Base-by-base conservation (phyloP, 1,140 invertebrate species). In the Muscidifurax raptorellus region DNA sequence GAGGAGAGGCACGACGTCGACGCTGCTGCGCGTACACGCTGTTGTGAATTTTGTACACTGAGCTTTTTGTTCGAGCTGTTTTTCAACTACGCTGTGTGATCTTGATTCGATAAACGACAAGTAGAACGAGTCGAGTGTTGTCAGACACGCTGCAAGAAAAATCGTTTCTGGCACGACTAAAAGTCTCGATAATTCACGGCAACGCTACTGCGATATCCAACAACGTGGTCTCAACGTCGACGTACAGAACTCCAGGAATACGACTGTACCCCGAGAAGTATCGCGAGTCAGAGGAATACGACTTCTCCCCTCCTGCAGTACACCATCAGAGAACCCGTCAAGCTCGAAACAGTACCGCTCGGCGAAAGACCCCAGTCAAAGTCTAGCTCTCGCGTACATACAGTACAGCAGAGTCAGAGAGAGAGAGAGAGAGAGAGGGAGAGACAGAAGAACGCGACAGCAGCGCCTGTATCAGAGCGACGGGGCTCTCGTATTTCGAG, bases 401-500 rank as follows among this genome's bases (percentile, higher is more conserved):
- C 52, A 59, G 52, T 40, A 30, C 7, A 32, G 67, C 15, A 71
- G 15, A 22, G 36, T 15, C 40, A 9, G 13, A 74, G 44, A 27
- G 25, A 75, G 10, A 40, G 22, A 30, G 47, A 0, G 28, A 52
- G 28, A 28, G 75, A 3, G 52, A 44, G 72, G 9, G 40, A 44
- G 15, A 44, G 13, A 78, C 0, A 64, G 7, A 12, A 74, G 15
- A 40, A 2, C 13, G 71, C 86, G 25, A 27, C 36, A 22, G n/a
- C n/a, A 76, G 36, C 22, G 40, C n/a, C 18, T 44, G 40, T 36
- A 76, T 44, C 40, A 47, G 9, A 76, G 74, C 32, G 74, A 52
- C 22, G 80, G n/a, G 88, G 85, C 84, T 59, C 52, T 59, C 52
- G 52, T n/a, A 59, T 59, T 59, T 59, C 22, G 52, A 75, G 72